phyloP scores from a whole-genome alignment of 2,797 vertebrate species.

The Dermochelys coriacea region DNA sequence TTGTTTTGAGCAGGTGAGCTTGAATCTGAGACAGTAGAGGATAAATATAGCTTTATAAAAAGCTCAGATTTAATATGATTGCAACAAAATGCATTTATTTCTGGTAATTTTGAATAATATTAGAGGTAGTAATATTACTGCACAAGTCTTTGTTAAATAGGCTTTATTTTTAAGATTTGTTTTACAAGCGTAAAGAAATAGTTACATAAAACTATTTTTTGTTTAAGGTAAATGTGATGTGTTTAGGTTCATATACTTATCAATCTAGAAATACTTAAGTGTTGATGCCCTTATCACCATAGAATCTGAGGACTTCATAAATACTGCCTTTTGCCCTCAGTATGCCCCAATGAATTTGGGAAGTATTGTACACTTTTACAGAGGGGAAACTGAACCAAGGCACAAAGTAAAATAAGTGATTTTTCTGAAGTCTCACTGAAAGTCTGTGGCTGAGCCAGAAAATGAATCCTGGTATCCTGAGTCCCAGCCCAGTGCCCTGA shows the following conservation, averaged over 20 bases:
- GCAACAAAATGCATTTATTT: not conserved
- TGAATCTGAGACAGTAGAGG: constrained; percentile 5
- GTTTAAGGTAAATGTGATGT: not conserved
- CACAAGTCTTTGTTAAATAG: not conserved
- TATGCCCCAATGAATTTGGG: not conserved
- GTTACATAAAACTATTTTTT: not conserved
- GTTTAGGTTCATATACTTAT: not conserved
- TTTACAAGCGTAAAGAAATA: not conserved
- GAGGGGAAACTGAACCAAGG: not conserved
- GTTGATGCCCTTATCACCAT: not conserved
- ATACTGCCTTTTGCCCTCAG: not conserved
- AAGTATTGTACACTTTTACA: not conserved
- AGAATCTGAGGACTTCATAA: not conserved
- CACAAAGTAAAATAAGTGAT: not conserved
- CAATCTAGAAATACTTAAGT: not conserved
- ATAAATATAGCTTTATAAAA: not conserved
- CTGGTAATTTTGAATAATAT: not conserved
- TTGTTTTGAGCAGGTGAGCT: not conserved
- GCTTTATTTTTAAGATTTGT: not conserved
- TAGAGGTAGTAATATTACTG: not conserved
- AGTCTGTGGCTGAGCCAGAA: not conserved
- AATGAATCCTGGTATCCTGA: not conserved
- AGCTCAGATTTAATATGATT: not conserved
- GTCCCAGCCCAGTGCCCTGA: not conserved
- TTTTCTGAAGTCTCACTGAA: not conserved